A percentile compares a stretch with the other conserved stretches of the same genome.
phyloP scores from a whole-genome alignment of 2,888 invertebrate species.

The Caenorhabditis sinica region DNA sequence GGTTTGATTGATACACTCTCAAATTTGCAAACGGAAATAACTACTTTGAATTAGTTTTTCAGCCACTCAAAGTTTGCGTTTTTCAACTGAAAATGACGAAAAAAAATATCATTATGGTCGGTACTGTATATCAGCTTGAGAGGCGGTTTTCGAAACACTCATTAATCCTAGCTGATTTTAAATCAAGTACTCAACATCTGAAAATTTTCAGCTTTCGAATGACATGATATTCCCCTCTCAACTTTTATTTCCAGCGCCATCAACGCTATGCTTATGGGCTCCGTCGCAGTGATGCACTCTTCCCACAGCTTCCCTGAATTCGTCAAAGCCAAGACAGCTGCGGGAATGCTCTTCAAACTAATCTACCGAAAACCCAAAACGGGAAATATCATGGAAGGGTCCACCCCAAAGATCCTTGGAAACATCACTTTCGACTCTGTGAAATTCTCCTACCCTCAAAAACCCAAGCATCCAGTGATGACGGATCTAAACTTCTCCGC shows the following conservation, averaged over 20 bases:
- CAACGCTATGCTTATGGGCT: conserved; percentile 70
- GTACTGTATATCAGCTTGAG: too few species aligned
- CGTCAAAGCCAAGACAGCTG: conserved; percentile 84
- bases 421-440: conserved; percentile 83
- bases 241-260: conserved; percentile 65
- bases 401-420: conserved; percentile 78
- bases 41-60: too few species aligned
- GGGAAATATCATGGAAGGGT: conserved; percentile 79
- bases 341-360: conserved; percentile 84
- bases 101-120: too few species aligned
- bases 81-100: too few species aligned
- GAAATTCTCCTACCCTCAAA: conserved; percentile 84
- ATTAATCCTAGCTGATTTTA: too few species aligned
- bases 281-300: conserved; percentile 74
- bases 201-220: too few species aligned
- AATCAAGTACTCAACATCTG: too few species aligned
- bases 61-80: too few species aligned
- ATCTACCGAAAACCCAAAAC: conserved; percentile 83
- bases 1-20: too few species aligned
- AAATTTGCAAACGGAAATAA: too few species aligned
- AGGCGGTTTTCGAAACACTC: too few species aligned
- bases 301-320: conserved; percentile 84
- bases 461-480: conserved; percentile 80
- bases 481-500: conserved; percentile 82
- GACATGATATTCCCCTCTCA: too few species aligned